Conservation (phyloP, 2,888 invertebrate genomes). For the Theretra japonica region DNA sequence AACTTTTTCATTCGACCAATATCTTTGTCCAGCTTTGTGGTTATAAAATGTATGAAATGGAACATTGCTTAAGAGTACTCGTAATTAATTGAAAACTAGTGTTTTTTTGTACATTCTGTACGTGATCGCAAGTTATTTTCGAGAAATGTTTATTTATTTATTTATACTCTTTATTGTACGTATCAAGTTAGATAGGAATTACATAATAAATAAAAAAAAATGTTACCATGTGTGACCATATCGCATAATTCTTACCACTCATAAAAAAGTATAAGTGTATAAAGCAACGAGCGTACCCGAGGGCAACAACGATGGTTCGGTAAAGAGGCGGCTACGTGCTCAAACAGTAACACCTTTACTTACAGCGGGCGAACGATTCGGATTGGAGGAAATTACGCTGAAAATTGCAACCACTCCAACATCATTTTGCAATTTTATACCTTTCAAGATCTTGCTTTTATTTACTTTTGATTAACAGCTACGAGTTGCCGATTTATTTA, state of each 20-base stretch:
- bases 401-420: slow-evolving; percentile 18
- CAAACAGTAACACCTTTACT: slow-evolving; percentile 23
- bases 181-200: too few species aligned
- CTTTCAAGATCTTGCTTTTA: slow-evolving; percentile 3
- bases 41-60: background rate
- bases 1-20: too few species aligned
- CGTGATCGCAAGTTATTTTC: too few species aligned
- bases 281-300: background rate
- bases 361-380: background rate
- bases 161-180: too few species aligned
- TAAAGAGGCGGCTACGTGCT: slow-evolving; percentile 22
- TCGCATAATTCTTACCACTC: background rate
- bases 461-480: background rate
- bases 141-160: too few species aligned
- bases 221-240: too few species aligned
- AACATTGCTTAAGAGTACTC: too few species aligned
- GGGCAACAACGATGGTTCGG: background rate
- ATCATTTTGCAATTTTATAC: slow-evolving; percentile 10
- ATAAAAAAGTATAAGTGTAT: background rate
- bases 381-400: slow-evolving; percentile 21
- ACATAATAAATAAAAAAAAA: too few species aligned
- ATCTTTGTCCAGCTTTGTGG: background rate
- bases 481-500: too few species aligned
- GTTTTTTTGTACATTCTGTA: too few species aligned
- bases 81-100: too few species aligned